These are phyloP conservation scores for Xiphophorus maculatus DNA, from an alignment of 2,113 vertebrate species.

Conservation along the genomic window DNA sequence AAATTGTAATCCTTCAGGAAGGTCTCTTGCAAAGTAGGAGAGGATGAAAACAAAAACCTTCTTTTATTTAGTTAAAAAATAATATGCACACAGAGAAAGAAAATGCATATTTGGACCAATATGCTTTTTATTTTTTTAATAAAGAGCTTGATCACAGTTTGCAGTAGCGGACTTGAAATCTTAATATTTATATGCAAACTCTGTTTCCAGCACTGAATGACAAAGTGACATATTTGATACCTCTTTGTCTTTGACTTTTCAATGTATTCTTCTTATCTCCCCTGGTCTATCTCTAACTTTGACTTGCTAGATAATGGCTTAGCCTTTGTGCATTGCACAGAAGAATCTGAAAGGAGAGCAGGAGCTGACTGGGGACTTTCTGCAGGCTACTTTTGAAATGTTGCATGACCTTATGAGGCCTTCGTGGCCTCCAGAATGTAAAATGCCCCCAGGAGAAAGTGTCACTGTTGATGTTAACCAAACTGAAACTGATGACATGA, in stretches of 20 bases:
- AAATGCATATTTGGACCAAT: background rate
- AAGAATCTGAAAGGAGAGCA: constrained; percentile 46
- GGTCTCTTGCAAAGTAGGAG: too few species aligned
- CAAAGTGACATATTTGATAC: constrained; percentile 19
- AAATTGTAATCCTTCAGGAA: too few species aligned
- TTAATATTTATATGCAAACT: constrained; percentile 20
- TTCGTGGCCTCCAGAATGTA: constrained; percentile 40
- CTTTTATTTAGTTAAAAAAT: too few species aligned
- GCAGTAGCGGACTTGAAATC: background rate
- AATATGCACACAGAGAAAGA: background rate
- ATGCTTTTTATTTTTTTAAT: constrained; percentile 21
- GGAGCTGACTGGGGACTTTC: constrained; percentile 43
- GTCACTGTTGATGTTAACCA: constrained; percentile 54
- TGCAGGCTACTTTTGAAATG: constrained; percentile 41
- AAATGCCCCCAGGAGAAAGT: constrained; percentile 39
- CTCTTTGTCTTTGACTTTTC: constrained; percentile 15
- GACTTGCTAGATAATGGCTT: constrained; percentile 45
- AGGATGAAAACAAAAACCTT: too few species aligned
- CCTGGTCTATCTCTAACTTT: constrained; percentile 37
- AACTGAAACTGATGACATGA: constrained; percentile 33
- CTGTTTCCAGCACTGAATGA: constrained; percentile 5
- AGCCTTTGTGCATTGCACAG: constrained; percentile 7
- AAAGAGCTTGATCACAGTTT: background rate
- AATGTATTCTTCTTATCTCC: constrained; percentile 17
- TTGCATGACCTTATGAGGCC: constrained; percentile 54